These are phyloP conservation scores for Hoplodrina ambigua DNA, from an alignment of 2,888 invertebrate species.

Conservation along the genomic window DNA sequence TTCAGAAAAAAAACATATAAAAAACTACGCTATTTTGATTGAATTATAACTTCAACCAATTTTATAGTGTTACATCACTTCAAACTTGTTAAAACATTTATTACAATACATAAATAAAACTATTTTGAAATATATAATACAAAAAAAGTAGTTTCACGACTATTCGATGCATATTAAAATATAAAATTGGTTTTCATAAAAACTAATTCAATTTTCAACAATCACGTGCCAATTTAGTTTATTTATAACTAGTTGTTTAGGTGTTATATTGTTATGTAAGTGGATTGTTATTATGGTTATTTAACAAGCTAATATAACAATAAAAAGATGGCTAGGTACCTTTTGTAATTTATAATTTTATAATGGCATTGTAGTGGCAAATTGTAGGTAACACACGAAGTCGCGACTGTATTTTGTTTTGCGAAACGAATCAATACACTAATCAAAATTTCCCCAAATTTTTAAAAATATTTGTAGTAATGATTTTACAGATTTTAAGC, in stretches of 20 bases:
- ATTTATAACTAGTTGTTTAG: constrained; percentile 22
- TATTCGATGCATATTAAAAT: constrained; percentile 30
- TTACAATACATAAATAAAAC: constrained; percentile 16
- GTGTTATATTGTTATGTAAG: constrained; percentile 14
- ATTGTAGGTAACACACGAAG: neutral
- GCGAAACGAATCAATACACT: no score
- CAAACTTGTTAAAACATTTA: constrained; percentile 32
- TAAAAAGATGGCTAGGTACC: constrained; percentile 14
- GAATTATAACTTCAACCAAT: neutral
- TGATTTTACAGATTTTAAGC: no score
- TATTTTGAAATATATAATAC: constrained; percentile 21
- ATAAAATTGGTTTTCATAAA: constrained; percentile 50
- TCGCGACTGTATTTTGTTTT: neutral
- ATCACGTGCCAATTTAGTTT: constrained; percentile 40
- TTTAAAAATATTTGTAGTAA: no score
- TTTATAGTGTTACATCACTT: constrained; percentile 1
- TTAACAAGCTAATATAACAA: constrained; percentile 12
- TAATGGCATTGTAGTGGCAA: neutral
- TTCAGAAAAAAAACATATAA: neutral
- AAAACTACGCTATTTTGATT: neutral
- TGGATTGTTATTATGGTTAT: constrained; percentile 3
- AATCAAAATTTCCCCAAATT: no score
- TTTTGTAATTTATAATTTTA: neutral
- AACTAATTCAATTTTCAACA: constrained; percentile 32
- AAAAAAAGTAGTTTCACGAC: constrained; percentile 6